Percentiles rank a stretch among this genome's conserved stretches.
Conservation (phyloP, 2,797 vertebrate species). For the Tangara arthus region DNA sequence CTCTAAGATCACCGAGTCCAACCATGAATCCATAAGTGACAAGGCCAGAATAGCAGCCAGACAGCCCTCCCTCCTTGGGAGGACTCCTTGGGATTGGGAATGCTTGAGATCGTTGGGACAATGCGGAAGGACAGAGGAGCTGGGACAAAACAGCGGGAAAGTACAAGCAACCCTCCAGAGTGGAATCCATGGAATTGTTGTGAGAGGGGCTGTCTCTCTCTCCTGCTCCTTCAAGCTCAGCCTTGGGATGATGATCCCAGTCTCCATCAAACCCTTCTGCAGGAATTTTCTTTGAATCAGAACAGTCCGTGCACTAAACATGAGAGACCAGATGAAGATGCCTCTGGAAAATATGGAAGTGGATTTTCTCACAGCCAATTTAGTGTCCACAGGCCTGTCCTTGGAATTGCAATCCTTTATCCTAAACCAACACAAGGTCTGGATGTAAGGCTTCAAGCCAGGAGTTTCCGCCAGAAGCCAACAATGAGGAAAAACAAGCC, state of each 20-base stretch:
- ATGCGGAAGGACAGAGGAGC: neutral
- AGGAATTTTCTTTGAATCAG: neutral
- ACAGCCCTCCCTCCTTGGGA: neutral
- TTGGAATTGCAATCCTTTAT: neutral
- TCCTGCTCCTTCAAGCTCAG: neutral
- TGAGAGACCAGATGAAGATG: neutral
- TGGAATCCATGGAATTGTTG: neutral
- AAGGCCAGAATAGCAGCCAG: neutral
- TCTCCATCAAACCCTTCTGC: neutral
- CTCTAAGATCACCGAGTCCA: accelerated
- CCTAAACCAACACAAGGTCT: neutral
- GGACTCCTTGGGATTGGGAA: neutral
- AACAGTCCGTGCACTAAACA: accelerated
- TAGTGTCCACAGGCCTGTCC: neutral
- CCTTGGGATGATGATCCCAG: neutral
- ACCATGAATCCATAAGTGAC: neutral
- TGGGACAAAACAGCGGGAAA: neutral
- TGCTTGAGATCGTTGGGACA: neutral
- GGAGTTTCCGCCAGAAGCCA: neutral
- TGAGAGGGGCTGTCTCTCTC: neutral
- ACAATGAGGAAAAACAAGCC: neutral
- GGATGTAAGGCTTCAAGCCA: accelerated
- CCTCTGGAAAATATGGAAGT: neutral
- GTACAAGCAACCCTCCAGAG: accelerated
- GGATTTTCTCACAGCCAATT: neutral